phyloP scores from a whole-genome alignment of 1,140 invertebrate species.

The Drosophila ficusphila region DNA sequence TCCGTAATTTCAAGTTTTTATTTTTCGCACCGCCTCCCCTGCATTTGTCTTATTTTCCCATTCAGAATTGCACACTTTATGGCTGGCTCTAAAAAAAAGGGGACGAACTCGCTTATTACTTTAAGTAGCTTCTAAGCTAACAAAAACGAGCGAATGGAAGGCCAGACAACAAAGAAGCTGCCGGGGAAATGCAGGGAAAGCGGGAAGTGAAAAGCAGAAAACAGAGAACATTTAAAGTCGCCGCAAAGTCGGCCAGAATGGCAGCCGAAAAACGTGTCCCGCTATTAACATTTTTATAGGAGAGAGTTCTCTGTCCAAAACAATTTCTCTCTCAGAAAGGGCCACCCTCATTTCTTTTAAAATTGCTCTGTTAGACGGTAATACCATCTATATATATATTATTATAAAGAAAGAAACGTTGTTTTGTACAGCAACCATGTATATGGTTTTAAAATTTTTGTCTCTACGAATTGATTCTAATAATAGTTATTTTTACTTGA shows the following conservation, averaged over 20 bases:
- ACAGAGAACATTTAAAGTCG: conserved; percentile 52
- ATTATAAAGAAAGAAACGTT: too few relatives aligned
- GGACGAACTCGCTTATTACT: conserved; percentile 28
- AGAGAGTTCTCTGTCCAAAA: conserved; percentile 22
- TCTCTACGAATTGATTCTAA: too few relatives aligned
- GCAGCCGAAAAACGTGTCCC: conserved; percentile 23
- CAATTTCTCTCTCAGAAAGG: conserved; percentile 2
- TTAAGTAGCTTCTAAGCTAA: conserved; percentile 31
- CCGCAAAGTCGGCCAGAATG: conserved; percentile 45
- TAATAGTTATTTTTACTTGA: too few relatives aligned
- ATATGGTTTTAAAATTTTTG: too few relatives aligned
- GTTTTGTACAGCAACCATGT: too few relatives aligned
- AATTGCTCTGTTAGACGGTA: conserved; percentile 60
- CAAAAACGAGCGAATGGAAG: conserved; percentile 3
- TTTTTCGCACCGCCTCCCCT: not conserved
- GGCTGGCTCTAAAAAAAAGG: conserved; percentile 38
- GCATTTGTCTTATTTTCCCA: conserved; percentile 15
- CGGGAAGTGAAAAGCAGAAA: not conserved
- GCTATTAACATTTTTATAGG: conserved; percentile 55
- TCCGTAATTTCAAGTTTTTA: conserved; percentile 26
- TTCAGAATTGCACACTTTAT: conserved; percentile 30
- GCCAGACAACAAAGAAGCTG: conserved; percentile 43
- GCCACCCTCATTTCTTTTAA: not conserved
- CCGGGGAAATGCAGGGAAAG: not conserved
- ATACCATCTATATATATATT: too few relatives aligned